A percentile compares a stretch with the other conserved stretches of the same genome.
Evolutionary conservation across 2,797 vertebrate genomes (phyloP).

Genomic region (Rhynchonycteris naso): DNA sequence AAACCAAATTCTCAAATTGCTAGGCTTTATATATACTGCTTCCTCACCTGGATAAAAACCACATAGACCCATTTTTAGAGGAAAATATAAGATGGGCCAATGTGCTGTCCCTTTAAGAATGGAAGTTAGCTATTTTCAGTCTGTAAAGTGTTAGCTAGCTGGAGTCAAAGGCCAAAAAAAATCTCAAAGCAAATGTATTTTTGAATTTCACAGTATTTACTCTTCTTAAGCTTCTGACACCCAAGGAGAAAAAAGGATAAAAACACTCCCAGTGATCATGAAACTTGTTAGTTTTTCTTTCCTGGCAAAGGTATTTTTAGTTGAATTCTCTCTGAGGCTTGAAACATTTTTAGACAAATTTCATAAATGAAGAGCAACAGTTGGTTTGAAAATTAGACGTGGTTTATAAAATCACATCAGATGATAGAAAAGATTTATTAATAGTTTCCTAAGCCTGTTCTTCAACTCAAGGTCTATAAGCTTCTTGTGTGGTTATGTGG

Average conservation of each 20-base stretch:
- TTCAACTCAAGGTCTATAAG: background rate
- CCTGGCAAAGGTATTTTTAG: slow-evolving; percentile 71
- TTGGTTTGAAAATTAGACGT: slow-evolving; percentile 35
- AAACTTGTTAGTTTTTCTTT: slow-evolving; percentile 64
- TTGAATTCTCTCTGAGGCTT: slow-evolving; percentile 45
- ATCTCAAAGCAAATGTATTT: slow-evolving; percentile 48
- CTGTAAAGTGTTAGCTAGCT: background rate
- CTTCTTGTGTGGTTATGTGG: background rate
- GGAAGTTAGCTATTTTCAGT: background rate
- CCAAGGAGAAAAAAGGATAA: slow-evolving; percentile 40
- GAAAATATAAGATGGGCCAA: slow-evolving; percentile 8
- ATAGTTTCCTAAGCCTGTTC: background rate
- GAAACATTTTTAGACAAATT: slow-evolving; percentile 39
- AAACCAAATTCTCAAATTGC: background rate
- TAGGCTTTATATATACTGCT: background rate
- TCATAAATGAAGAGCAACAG: background rate
- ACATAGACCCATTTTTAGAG: background rate
- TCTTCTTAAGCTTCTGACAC: slow-evolving; percentile 46
- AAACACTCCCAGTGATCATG: slow-evolving; percentile 33
- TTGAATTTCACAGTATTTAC: slow-evolving; percentile 51
- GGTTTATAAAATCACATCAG: background rate
- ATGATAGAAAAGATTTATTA: background rate
- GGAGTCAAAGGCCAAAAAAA: slow-evolving; percentile 48
- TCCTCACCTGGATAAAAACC: background rate
- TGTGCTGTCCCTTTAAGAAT: background rate